Conservation (phyloP, 1,140 invertebrate species). For the Calycopis cecrops region DNA sequence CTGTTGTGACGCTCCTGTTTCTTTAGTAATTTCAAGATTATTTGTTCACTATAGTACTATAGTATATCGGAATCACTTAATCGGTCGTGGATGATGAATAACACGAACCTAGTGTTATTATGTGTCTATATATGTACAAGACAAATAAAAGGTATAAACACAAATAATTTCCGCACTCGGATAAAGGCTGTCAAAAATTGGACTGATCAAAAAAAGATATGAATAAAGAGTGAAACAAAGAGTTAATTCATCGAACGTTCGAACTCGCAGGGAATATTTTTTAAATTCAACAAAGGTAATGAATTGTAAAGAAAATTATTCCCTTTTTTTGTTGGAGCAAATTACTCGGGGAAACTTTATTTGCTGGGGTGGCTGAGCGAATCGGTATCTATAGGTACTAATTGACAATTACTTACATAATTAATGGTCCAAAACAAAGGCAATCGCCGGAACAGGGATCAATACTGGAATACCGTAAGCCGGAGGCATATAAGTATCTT, state of each 20-base stretch:
- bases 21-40: too few relatives aligned
- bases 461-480: conserved; percentile 4
- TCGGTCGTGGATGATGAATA: too few relatives aligned
- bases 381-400: conserved; percentile 24
- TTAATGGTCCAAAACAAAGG: conserved; percentile 28
- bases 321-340: conserved; percentile 14
- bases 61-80: too few relatives aligned
- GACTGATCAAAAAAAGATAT: background rate
- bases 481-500: conserved; percentile 5
- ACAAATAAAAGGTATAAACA: background rate
- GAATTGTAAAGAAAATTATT: conserved; percentile 24
- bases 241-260: conserved; percentile 1
- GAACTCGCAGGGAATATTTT: conserved; percentile 11
- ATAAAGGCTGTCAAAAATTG: background rate
- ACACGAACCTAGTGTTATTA: too few relatives aligned
- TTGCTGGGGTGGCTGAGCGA: conserved; percentile 10
- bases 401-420: conserved; percentile 33
- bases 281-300: conserved; percentile 19
- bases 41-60: too few relatives aligned
- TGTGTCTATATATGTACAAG: too few relatives aligned
- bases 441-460: conserved; percentile 7
- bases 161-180: background rate
- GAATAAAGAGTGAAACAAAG: conserved; percentile 2
- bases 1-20: too few relatives aligned
- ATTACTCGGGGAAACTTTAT: conserved; percentile 16